A percentile compares a stretch with the other conserved stretches of the same genome.
Evolutionary conservation across 2,113 vertebrate genomes (phyloP).

Genomic region (Pedetes capensis): DNA sequence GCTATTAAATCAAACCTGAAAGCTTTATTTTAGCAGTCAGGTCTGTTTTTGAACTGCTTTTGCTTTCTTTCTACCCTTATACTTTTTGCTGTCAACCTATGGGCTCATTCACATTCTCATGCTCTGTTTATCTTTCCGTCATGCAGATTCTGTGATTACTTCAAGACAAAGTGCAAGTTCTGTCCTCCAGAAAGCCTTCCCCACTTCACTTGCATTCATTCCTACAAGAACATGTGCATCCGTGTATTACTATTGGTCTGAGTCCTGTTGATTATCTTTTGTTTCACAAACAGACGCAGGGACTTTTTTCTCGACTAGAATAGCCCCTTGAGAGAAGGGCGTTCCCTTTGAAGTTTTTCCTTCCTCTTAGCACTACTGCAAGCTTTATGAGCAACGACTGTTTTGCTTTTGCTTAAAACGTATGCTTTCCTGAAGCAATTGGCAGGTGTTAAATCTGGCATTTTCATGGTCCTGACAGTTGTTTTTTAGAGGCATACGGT

Average conservation of each 20-base stretch:
- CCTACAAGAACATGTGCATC: neutral
- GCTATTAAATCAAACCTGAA: neutral
- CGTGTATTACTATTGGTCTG: neutral
- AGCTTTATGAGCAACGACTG: conserved; percentile 39
- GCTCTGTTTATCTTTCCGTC: neutral
- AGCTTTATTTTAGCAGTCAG: neutral
- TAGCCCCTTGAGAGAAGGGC: neutral
- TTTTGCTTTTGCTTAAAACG: conserved; percentile 1
- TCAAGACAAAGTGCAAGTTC: neutral
- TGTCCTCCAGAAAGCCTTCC: neutral
- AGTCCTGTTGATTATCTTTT: neutral
- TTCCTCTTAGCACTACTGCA: neutral
- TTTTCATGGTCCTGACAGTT: neutral
- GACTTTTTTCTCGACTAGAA: neutral
- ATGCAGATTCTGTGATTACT: neutral
- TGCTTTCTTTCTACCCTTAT: neutral
- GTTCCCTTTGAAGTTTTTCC: neutral
- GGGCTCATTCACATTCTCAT: neutral
- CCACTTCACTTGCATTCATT: neutral
- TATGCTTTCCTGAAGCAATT: neutral
- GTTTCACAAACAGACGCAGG: neutral
- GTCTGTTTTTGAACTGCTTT: neutral
- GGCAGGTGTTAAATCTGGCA: neutral
- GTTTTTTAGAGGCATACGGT: neutral
- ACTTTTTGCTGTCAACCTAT: neutral